phyloP scores from a whole-genome alignment of 2,888 invertebrate species.

The Orchesellides sinensis region DNA sequence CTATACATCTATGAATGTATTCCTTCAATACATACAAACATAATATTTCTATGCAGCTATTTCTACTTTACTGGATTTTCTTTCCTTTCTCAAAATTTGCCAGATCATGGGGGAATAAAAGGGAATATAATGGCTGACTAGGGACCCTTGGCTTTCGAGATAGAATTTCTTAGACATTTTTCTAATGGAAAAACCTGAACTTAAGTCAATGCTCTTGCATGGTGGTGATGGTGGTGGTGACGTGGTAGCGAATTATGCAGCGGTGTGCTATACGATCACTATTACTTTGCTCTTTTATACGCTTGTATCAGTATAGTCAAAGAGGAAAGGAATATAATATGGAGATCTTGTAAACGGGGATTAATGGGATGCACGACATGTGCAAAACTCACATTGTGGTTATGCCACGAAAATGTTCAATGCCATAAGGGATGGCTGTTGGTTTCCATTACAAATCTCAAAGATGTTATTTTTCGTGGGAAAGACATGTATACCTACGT shows the following conservation, averaged over 20 bases:
- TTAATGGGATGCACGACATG: conserved; percentile 61
- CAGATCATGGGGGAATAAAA: conserved; percentile 49
- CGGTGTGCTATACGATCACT: too few relatives aligned
- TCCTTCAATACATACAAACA: too few relatives aligned
- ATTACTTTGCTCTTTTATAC: too few relatives aligned
- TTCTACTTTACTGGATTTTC: background rate
- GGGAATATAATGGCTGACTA: conserved; percentile 44
- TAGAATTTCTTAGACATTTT: conserved; percentile 41
- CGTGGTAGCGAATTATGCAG: background rate
- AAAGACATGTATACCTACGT: background rate
- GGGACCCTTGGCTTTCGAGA: conserved; percentile 41
- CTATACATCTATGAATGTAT: conserved; percentile 10
- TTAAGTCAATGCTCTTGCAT: conserved; percentile 20
- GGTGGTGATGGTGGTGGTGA: background rate
- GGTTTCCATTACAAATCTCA: background rate
- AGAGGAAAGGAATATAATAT: too few relatives aligned
- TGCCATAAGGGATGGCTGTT: too few relatives aligned
- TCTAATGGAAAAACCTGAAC: conserved; percentile 53
- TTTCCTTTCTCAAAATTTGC: conserved; percentile 40
- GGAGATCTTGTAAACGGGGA: conserved; percentile 52
- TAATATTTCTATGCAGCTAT: too few relatives aligned
- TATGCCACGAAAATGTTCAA: conserved; percentile 42
- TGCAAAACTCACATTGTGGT: conserved; percentile 34
- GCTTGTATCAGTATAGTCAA: too few relatives aligned
- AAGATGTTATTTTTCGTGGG: background rate